Base-by-base conservation (phyloP, 64 coral and sea anemone species). In the Actinia tenebrosa region DNA sequence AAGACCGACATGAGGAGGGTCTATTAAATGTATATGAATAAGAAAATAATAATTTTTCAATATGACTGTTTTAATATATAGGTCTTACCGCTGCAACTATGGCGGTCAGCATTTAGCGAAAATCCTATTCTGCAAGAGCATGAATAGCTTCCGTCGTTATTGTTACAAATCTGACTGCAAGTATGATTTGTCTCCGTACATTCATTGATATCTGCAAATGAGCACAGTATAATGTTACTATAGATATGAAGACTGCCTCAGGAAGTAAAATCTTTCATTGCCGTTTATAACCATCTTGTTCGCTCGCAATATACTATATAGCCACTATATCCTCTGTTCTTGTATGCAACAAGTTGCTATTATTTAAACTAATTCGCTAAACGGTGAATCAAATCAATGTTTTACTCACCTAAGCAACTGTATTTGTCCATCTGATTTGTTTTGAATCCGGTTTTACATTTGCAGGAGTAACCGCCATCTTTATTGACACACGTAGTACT, bases 131-230 rank as follows among this genome's bases (percentile, higher is more conserved):
- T 85, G 64, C 88, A 89, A 18, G 60, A 56, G 19, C 88, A 89
- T 6, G 82, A 58, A 42, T 84, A 89, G 16, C 64, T 71, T 55
- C 89, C 89, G 0, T 45, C 55, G 4, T 56, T 61, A 44, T 90
- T 90, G 4, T 60, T 44, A 42, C 89, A 90, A 44, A 72, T 78
- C 27, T 90, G 89, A 19, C 45, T 85, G 44, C 89, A 90, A 16
- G 10, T 18, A 45, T 71, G 22, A 3, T 30, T 84, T 14, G 27
- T 85, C 26, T 84, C 47, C 1, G 64, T 44, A 43, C 89, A 90
- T 55, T 90, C 89, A 44, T 85, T 52, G 15, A 90, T 52, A 44
- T 90, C 83, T 90, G 69, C 1, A 10, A 61, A 50, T 44, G 82
- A 16, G 44, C 15, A 14, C 13, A 25, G 2, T 7, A 75, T 25